Evolutionary conservation across 2,797 vertebrate species (phyloP).

Genomic region (Podarcis siculus): DNA sequence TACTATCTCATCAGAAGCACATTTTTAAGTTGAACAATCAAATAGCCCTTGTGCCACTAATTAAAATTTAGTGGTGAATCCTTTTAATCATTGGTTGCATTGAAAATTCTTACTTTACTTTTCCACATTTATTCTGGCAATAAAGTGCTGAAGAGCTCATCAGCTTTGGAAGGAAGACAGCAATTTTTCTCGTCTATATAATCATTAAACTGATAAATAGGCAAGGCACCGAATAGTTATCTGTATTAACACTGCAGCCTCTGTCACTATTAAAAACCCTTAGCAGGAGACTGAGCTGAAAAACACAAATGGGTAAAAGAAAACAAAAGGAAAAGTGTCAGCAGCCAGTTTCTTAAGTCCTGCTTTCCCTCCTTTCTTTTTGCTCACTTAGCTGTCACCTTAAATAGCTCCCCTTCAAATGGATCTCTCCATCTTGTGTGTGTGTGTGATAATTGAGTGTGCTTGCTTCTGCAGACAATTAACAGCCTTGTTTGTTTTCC

Average conservation of each 20-base stretch:
- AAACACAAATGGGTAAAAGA: background rate
- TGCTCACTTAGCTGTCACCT: constrained; percentile 17
- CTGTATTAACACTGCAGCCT: constrained; percentile 54
- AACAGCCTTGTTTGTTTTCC: constrained; percentile 40
- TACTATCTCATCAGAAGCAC: constrained; percentile 54
- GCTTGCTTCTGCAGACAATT: constrained; percentile 35
- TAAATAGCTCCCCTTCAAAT: constrained; percentile 31
- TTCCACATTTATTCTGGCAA: constrained; percentile 70
- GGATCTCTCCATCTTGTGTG: background rate
- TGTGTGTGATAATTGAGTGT: constrained; percentile 28
- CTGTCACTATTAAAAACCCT: constrained; percentile 53
- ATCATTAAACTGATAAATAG: constrained; percentile 74
- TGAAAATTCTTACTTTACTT: constrained; percentile 73
- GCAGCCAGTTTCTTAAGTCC: background rate
- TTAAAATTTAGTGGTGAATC: constrained; percentile 72
- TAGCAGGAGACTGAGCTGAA: constrained; percentile 23
- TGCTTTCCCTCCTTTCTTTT: background rate
- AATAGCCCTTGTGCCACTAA: constrained; percentile 66
- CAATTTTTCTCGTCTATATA: constrained; percentile 63
- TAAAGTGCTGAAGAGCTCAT: constrained; percentile 70
- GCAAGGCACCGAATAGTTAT: constrained; percentile 49
- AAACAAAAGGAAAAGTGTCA: constrained; percentile 4
- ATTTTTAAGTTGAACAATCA: constrained; percentile 59
- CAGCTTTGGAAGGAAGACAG: constrained; percentile 60
- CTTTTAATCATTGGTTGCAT: constrained; percentile 72